These are phyloP conservation scores for Leucoraja ocellata DNA, from an alignment of 2,797 vertebrate genomes.

Conservation along the genomic window DNA sequence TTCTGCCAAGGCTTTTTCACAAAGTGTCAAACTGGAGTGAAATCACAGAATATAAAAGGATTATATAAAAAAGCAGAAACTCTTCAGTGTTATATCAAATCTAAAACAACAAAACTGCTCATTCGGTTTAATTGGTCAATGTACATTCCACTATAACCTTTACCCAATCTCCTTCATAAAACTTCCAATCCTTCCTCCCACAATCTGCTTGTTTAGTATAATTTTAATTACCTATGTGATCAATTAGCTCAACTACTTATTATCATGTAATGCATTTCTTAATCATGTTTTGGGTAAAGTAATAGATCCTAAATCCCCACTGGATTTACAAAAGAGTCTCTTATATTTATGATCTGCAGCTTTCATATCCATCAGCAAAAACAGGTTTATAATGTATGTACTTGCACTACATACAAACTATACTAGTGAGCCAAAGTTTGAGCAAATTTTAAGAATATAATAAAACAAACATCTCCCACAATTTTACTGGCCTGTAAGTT, in stretches of 20 bases:
- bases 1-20: slow-evolving; percentile 62
- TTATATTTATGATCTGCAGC: neutral
- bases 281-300: neutral
- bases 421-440: too few species aligned
- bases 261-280: neutral
- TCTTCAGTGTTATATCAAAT: neutral
- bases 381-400: too few species aligned
- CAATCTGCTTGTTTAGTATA: too few species aligned
- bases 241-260: neutral
- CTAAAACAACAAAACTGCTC: neutral
- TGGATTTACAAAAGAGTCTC: too few species aligned
- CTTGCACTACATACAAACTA: too few species aligned
- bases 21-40: slow-evolving; percentile 49
- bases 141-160: neutral
- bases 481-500: too few species aligned
- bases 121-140: neutral
- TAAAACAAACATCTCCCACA: too few species aligned
- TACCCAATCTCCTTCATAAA: neutral
- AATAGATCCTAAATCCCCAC: neutral
- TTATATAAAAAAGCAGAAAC: neutral
- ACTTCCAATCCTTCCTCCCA: neutral
- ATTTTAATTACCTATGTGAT: neutral
- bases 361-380: too few species aligned
- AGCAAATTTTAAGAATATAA: too few species aligned
- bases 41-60: neutral